Conservation (phyloP, 1,140 invertebrate species). For the Pogonomyrmex barbatus region DNA sequence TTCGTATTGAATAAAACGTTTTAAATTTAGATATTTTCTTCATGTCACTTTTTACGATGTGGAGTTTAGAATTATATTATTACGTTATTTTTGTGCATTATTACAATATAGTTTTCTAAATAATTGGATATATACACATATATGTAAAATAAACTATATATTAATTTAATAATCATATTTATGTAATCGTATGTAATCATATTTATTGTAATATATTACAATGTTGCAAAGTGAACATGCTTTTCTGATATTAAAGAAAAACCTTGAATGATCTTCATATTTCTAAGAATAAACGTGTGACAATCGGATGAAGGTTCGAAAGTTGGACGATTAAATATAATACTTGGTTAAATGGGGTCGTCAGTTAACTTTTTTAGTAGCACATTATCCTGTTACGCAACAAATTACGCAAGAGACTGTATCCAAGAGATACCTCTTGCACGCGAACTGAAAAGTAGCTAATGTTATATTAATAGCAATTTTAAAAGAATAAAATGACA, state of each 20-base stretch:
- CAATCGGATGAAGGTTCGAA: conserved; percentile 5
- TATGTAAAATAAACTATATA: neutral
- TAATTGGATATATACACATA: neutral
- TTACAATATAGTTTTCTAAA: neutral
- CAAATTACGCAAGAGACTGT: conserved; percentile 16
- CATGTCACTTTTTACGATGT: no score
- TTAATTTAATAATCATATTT: conserved; percentile 7
- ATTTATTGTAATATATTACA: neutral
- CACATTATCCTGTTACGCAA: conserved; percentile 23
- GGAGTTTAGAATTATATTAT: neutral
- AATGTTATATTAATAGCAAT: neutral
- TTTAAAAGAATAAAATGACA: neutral
- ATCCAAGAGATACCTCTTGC: neutral
- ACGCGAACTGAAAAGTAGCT: conserved; percentile 25
- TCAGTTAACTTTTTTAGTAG: conserved; percentile 22
- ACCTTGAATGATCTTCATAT: neutral
- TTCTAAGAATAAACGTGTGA: conserved; percentile 25
- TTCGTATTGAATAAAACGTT: no score
- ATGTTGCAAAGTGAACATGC: neutral
- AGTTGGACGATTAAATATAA: conserved; percentile 28
- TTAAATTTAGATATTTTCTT: no score
- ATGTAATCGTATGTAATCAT: no score
- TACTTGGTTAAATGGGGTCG: neutral
- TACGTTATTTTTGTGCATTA: neutral
- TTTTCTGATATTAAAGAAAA: conserved; percentile 24